Evolutionary conservation across 2,888 invertebrate species (phyloP).

Genomic region (Lepetodrilus schrolli): DNA sequence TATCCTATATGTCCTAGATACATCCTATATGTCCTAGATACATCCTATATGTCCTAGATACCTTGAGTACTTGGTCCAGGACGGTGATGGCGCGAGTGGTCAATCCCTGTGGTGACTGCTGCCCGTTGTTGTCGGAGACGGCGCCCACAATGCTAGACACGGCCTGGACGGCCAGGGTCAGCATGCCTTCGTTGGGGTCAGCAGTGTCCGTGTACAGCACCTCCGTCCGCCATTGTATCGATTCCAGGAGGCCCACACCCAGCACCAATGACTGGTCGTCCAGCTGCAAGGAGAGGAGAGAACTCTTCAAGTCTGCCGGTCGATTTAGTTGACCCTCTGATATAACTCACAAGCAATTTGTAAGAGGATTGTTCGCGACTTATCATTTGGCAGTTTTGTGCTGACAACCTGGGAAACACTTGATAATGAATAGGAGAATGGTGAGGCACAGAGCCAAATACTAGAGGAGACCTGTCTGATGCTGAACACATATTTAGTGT

Average conservation of each 20-base stretch:
- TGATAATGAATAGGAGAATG: neutral
- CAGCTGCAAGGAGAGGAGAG: conserved; percentile 44
- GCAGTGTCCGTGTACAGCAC: conserved; percentile 39
- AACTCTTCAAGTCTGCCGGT: neutral
- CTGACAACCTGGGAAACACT: neutral
- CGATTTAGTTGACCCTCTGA: neutral
- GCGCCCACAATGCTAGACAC: conserved; percentile 61
- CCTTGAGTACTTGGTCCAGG: conserved; percentile 49
- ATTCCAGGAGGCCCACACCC: conserved; percentile 46
- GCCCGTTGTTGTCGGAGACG: conserved; percentile 29
- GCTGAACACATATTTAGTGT: too few relatives aligned
- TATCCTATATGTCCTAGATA: too few relatives aligned
- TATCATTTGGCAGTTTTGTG: neutral
- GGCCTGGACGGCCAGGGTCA: conserved; percentile 48
- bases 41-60: too few relatives aligned
- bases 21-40: too few relatives aligned
- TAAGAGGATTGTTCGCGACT: neutral
- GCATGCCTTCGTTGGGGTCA: conserved; percentile 46
- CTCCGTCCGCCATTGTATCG: conserved; percentile 38
- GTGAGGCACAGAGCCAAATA: neutral
- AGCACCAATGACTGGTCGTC: conserved; percentile 41
- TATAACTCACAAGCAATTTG: neutral
- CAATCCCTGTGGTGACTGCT: conserved; percentile 32
- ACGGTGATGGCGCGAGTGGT: conserved; percentile 41
- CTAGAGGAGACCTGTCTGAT: neutral